Percentiles rank a stretch among this genome's conserved stretches.
phyloP scores from a whole-genome alignment of 2,888 invertebrate species.

The Mactromeris polynyma region DNA sequence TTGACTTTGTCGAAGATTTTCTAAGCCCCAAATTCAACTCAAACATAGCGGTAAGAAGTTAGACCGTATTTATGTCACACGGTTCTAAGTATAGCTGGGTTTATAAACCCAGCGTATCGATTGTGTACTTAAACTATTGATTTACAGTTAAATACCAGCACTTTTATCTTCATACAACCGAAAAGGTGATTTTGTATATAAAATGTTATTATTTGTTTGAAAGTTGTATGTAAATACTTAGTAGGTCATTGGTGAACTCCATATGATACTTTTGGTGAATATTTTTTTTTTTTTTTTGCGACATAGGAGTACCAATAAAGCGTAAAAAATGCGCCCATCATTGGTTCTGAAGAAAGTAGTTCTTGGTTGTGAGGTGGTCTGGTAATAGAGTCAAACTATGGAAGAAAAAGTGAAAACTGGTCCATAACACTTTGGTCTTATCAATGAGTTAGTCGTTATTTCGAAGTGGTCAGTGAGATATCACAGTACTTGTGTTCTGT shows the following conservation, averaged over 20 bases:
- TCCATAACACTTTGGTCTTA: no score
- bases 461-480: no score
- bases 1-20: background rate
- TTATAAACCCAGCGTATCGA: background rate
- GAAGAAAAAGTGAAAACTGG: no score
- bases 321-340: no score
- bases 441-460: no score
- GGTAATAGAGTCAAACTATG: no score
- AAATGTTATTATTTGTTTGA: background rate
- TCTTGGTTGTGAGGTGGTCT: no score
- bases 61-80: conserved; percentile 34
- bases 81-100: background rate
- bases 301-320: no score
- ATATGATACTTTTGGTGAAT: background rate
- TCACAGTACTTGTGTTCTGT: no score
- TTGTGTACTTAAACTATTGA: background rate
- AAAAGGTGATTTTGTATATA: background rate
- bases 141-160: background rate
- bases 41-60: conserved; percentile 34
- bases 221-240: background rate
- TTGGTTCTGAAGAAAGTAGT: no score
- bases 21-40: background rate
- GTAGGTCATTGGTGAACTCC: background rate
- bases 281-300: no score
- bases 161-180: background rate